Conservation (phyloP, 2,113 vertebrate genomes). For the Alligator mississippiensis region DNA sequence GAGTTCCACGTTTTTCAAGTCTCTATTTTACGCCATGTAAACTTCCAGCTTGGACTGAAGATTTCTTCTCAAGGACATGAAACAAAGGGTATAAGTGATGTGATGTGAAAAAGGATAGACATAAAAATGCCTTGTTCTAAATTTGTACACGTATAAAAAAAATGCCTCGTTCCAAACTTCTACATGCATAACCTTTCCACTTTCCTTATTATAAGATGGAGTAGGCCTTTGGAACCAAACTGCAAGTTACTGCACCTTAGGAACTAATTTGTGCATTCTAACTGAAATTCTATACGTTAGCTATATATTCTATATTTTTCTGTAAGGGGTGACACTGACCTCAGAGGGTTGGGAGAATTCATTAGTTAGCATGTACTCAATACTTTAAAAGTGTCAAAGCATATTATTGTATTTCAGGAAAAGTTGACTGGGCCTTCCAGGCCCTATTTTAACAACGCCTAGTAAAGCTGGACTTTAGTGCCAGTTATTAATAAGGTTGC, state of each 20-base stretch:
- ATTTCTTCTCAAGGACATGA: neutral
- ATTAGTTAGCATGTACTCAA: neutral
- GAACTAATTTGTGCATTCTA: neutral
- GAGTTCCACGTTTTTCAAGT: neutral
- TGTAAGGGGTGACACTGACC: neutral
- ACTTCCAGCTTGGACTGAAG: neutral
- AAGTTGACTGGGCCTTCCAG: neutral
- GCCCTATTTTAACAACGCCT: neutral
- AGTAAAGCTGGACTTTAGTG: neutral
- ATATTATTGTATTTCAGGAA: neutral
- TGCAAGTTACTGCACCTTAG: neutral
- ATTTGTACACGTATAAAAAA: neutral
- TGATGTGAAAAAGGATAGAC: neutral
- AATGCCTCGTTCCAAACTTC: neutral
- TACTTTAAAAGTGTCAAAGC: neutral
- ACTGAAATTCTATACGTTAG: conserved; percentile 18
- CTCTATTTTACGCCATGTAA: conserved; percentile 1
- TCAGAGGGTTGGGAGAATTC: neutral
- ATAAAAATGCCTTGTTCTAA: too few species aligned
- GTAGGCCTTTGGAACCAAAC: neutral
- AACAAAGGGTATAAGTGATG: neutral
- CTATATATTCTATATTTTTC: neutral
- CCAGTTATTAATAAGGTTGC: neutral
- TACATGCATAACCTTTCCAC: neutral
- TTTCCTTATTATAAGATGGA: neutral